Conservation (phyloP, 2,888 invertebrate genomes). For the Stictocephala bisonia region DNA sequence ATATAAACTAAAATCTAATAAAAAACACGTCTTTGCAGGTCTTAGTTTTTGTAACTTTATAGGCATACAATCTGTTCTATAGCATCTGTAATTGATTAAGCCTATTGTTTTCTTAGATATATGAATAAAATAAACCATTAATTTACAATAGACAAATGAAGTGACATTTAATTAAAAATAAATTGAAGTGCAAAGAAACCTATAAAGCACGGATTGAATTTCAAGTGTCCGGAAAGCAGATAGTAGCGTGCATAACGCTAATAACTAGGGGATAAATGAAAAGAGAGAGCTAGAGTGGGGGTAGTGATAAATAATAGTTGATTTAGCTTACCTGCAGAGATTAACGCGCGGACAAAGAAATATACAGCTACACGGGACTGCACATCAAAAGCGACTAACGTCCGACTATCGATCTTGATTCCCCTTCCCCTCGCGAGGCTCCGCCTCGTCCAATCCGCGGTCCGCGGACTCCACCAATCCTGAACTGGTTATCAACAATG, state of each 20-base stretch:
- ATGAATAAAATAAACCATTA: too few relatives aligned
- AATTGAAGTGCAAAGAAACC: neutral
- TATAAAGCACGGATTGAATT: neutral
- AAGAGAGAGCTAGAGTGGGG: constrained; percentile 25
- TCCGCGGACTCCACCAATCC: constrained; percentile 3
- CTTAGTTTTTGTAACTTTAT: too few relatives aligned
- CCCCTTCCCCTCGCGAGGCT: constrained; percentile 11
- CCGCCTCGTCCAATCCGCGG: constrained; percentile 10
- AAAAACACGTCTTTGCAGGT: too few relatives aligned
- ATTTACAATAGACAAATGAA: too few relatives aligned
- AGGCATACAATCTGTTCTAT: too few relatives aligned
- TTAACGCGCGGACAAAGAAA: constrained; percentile 30
- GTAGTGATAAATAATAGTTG: constrained; percentile 35
- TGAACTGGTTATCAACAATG: constrained; percentile 21
- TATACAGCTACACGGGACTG: constrained; percentile 40
- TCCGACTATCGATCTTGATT: constrained; percentile 40
- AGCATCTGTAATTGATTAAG: too few relatives aligned
- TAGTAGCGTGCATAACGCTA: constrained; percentile 8
- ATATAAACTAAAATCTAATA: too few relatives aligned
- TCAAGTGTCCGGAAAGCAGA: constrained; percentile 20
- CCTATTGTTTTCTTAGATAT: too few relatives aligned
- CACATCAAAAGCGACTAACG: constrained; percentile 44
- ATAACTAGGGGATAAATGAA: constrained; percentile 40
- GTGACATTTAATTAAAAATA: too few relatives aligned
- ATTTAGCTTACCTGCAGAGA: constrained; percentile 43